Base-by-base conservation (phyloP, 2,113 vertebrate species). In the Eublepharis macularius region DNA sequence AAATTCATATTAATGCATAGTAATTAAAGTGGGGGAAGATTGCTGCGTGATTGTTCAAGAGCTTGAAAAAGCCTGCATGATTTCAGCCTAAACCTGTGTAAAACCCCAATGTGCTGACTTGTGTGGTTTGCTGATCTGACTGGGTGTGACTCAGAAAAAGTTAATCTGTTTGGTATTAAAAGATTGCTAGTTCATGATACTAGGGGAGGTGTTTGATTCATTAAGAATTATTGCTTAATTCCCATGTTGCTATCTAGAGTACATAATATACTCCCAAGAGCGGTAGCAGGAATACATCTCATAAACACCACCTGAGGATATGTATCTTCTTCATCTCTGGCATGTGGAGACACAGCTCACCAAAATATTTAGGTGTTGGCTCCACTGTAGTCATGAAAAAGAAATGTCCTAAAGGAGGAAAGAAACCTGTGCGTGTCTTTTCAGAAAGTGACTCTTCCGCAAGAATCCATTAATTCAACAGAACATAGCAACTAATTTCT, bases 301-400 rank as follows among this genome's bases (percentile, higher is more conserved):
- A 83, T 91, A 96, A 95, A 88, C 36, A 94, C 77, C 29, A 90
- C 94, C 92, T 88, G 86, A 88, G 94, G 93, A 91, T 91, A 89
- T 73, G 36, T 88, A 76, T 94, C 90, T 88, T 81, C 88, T 90
- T 77, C 90, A 81, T 79, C 54, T 45, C 77, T 47, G 80, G 91
- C 96, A 63, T 93, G 97, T 95, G 90, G 86, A 94, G 92, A 87
- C 96, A 96, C 68, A 89, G 29, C 86, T 84, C 85, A 49, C 81
- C 70, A 32, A 94, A 93, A 89, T 95, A 95, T 94, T 93, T 94
- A 93, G 94, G 93, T 80, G 85, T 94, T 94, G 93, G 81, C 92
- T 93, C 89, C 10, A 24, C 36, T 81, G 91, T 87, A 94, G 89
- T 94, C 90, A 92, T 79, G 78, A 76, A 81, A 86, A 87, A 90